Percentiles rank a stretch among this genome's conserved stretches.
These are phyloP conservation scores for Apomyelois bistriatella DNA, from an alignment of 2,888 invertebrate species.

Conservation along the genomic window DNA sequence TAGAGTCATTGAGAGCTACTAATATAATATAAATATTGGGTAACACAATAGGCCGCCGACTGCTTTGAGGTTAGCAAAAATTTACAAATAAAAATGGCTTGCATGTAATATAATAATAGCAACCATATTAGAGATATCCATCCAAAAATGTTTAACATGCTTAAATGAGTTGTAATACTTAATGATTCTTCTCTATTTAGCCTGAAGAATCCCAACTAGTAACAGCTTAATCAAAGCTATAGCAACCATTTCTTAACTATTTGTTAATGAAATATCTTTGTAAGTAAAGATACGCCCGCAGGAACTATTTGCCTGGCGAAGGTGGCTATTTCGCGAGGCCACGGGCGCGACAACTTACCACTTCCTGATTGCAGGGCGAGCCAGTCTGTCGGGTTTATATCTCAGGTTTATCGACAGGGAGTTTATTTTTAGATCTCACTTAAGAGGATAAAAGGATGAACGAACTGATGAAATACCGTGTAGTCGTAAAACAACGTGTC, in stretches of 20 bases:
- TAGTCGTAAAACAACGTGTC: not conserved
- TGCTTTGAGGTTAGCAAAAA: no score
- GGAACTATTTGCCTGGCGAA: not conserved
- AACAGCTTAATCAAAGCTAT: no score
- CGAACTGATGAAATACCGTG: not conserved
- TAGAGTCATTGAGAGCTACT: conserved; percentile 45
- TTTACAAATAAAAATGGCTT: no score
- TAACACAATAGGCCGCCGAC: no score
- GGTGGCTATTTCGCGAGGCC: conserved; percentile 25
- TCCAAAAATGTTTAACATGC: no score
- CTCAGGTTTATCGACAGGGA: conserved; percentile 27
- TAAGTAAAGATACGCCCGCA: not conserved
- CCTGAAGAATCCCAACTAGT: no score
- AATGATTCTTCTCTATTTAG: no score
- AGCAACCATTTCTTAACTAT: no score
- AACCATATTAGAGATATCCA: conserved; percentile 21
- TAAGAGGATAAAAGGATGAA: not conserved
- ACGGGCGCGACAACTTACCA: conserved; percentile 56
- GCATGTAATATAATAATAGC: no score
- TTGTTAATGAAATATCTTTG: no score
- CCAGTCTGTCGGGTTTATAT: conserved; percentile 37
- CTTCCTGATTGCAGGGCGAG: conserved; percentile 56
- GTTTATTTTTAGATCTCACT: conserved; percentile 5
- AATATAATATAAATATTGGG: no score
- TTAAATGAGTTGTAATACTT: no score